Evolutionary conservation across 2,113 vertebrate genomes (phyloP).

Genomic region (Tauraco erythrolophus): DNA sequence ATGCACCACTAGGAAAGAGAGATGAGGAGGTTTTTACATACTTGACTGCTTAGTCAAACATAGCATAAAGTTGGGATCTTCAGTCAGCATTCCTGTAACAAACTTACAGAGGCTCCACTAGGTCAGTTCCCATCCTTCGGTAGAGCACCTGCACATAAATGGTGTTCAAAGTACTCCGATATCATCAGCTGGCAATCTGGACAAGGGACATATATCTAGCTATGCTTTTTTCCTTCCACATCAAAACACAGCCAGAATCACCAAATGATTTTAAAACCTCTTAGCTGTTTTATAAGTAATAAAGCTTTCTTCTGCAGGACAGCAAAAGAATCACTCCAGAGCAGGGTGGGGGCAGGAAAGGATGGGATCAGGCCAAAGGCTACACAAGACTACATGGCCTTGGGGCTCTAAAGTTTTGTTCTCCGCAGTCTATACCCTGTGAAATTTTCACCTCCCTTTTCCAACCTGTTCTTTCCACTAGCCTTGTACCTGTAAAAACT

Average conservation of each 20-base stretch:
- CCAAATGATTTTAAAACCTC: not conserved
- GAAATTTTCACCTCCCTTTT: not conserved
- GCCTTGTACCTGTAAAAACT: not conserved
- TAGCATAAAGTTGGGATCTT: rapidly evolving
- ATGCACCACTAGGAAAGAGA: not conserved
- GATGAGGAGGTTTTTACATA: not conserved
- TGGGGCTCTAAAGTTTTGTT: not conserved
- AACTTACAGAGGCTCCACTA: not conserved
- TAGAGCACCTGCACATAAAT: not conserved
- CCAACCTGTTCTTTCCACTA: not conserved
- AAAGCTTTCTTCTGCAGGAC: not conserved
- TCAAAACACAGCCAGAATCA: not conserved
- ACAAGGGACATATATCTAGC: not conserved
- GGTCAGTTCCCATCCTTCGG: not conserved
- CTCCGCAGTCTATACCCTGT: not conserved
- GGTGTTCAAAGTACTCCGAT: not conserved
- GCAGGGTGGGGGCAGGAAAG: not conserved
- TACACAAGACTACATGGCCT: not conserved
- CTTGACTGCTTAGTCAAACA: not conserved
- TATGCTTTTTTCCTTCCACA: not conserved
- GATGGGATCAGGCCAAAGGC: not conserved
- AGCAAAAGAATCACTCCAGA: not conserved
- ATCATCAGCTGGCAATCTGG: not conserved
- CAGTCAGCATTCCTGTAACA: not conserved
- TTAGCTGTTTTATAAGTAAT: not conserved